Evolutionary conservation across 2,797 vertebrate species (phyloP), one percentile per base, ranked within the genome.

Genomic region (Smutsia gigantea): DNA sequence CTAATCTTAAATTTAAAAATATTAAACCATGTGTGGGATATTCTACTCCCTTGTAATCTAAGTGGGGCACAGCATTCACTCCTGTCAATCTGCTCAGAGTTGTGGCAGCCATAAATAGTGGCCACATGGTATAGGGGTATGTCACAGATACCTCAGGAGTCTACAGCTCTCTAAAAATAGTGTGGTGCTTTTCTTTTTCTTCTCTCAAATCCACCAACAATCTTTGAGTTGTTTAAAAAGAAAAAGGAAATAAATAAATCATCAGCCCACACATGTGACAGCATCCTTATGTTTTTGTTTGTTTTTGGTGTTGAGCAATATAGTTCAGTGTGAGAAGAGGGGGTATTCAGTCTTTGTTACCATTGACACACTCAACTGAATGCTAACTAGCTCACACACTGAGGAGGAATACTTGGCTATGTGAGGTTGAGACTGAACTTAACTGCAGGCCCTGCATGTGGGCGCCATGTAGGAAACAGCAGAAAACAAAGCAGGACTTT

Each of bases 231-330:
- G 23, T 74, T 87, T 34, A 11, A 21, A 49, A 61, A 59, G 21
- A 59, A 51, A 7, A 51, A 31, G 42, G 53, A 64, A 74, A 55
- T 9, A 59, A 66, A 49, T 25, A 93, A 53, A 66, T 59, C 57
- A 61, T 15, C 78, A 94, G 63, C n/a, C 69, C 59, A 74, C 29
- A 82, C n/a, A 75, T 31, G 74, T 72, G 57, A 93, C 95, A 90
- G 34, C 13, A 85, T 64, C 18, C 17, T 93, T 57, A 87, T 87
- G 87, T 77, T 95, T 97, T 74, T 49, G n/a, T 93, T 95, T 94
- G 66, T 46, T 85, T 93, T 79, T 11, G 21, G 61, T 72, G 63
- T 46, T 96, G 69, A 69, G 51, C 51, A 95, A 69, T 51, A 61
- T 4, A 83, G 49, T 0, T 6, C 23, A 74, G 39, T 49, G 78